A percentile compares a stretch with the other conserved stretches of the same genome.
Conservation (phyloP, 2,888 invertebrate genomes). For the Xestia ashworthii region DNA sequence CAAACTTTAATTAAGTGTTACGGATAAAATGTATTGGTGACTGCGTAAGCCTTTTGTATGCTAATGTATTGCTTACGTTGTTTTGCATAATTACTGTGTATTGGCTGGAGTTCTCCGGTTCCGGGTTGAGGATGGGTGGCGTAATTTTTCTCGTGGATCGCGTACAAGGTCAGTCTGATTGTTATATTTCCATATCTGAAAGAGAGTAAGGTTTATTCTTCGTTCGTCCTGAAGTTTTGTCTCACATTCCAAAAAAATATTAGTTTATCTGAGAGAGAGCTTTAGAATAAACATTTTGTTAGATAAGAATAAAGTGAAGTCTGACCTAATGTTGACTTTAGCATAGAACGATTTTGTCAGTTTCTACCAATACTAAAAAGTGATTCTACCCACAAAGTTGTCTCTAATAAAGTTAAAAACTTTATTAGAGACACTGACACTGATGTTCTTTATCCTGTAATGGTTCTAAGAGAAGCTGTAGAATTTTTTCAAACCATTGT, state of each 20-base stretch:
- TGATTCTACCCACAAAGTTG: neutral
- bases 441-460: neutral
- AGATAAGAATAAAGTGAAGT: neutral
- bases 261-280: neutral
- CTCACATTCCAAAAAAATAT: no score
- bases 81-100: constrained; percentile 39
- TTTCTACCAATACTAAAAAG: neutral
- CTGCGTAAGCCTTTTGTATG: constrained; percentile 52
- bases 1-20: constrained; percentile 50
- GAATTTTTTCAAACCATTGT: no score
- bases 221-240: no score
- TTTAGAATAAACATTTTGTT: neutral
- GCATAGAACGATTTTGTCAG: neutral
- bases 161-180: neutral
- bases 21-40: constrained; percentile 46
- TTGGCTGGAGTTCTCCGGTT: constrained; percentile 22
- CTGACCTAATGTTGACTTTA: neutral
- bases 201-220: no score
- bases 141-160: neutral
- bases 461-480: no score
- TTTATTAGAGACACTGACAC: no score
- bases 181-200: neutral
- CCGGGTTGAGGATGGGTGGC: neutral
- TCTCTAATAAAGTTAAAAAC: no score
- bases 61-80: constrained; percentile 48